Percentiles rank a stretch among this genome's conserved stretches.
Conservation (phyloP, 1,140 invertebrate species). For the Tetramorium parvispinum region DNA sequence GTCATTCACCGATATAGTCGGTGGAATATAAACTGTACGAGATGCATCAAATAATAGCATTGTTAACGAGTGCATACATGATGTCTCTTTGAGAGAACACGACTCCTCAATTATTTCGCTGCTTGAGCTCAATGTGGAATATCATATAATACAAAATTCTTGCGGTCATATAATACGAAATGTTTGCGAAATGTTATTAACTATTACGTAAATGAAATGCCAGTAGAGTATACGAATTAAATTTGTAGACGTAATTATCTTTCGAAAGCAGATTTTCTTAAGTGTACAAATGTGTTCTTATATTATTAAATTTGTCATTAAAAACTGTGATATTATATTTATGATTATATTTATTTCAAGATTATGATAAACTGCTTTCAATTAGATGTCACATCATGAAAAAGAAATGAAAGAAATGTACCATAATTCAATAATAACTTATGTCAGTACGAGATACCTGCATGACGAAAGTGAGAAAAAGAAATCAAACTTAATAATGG, state of each 20-base stretch:
- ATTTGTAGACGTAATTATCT: background rate
- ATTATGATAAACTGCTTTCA: background rate
- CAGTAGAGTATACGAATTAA: background rate
- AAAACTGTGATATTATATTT: background rate
- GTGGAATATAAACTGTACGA: slow-evolving; percentile 48
- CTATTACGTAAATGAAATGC: background rate
- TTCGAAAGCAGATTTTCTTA: background rate
- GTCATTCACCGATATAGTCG: background rate
- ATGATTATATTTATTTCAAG: background rate
- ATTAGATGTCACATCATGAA: background rate
- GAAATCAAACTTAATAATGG: slow-evolving; percentile 54
- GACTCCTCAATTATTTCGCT: background rate
- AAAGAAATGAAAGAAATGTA: background rate
- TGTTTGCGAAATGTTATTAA: background rate
- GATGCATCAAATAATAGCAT: slow-evolving; percentile 65
- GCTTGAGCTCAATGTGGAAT: slow-evolving; percentile 3
- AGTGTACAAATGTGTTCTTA: background rate
- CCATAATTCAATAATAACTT: background rate
- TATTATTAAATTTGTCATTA: background rate
- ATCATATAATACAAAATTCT: background rate
- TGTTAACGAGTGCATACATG: background rate
- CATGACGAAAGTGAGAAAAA: background rate
- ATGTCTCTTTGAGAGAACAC: background rate
- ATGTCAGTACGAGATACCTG: background rate
- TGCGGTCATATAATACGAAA: background rate